Evolutionary conservation across 2,888 invertebrate genomes (phyloP), one percentile per base, ranked within the genome.

Genomic region (Synergus itoensis): DNA sequence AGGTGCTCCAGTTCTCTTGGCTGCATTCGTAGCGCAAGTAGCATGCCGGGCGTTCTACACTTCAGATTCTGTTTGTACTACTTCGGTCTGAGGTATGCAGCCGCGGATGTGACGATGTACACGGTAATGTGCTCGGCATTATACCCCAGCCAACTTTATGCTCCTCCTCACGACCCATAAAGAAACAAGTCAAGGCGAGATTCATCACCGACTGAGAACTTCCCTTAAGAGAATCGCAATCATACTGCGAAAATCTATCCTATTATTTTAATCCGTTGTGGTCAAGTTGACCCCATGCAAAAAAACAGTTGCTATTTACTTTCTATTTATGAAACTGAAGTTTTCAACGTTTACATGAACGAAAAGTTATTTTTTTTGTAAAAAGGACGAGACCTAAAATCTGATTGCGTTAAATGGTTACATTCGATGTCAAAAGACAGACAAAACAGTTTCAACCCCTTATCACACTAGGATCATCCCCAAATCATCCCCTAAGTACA

Each of bases 61-160:
- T 87, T 85, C 83, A 84, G 87, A 83, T 85, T 87, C 87, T 86
- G 87, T 86, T 87, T 87, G 87, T 84, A 83, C 87, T 86, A 87
- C 86, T 86, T 87, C 80, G 84, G 82, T 78, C 75, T 77, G 45
- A 77, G 77, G 86, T 83, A 86, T 87, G 86, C 84, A 80, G 63
- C 80, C 80, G 65, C 80, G 36, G 76, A 76, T 73, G 53, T 53
- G 53, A 73, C 73, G 53, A 73, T 73, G 73, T 73, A 73, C 73
- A 73, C 28, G 36, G 48, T 53, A 73, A 53, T 36, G 48, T 73
- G 73, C 36, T 73, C 53, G 40, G 53, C 36, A 73, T 73, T 53
- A 73, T 73, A 73, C 73, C 73, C 53, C 53, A 53, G 73, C 73
- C 73, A 73, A 73, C 53, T 73, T 73, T 73, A 73, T 73, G 53